These are phyloP conservation scores for Zaprionus camerounensis DNA, from an alignment of 1,140 invertebrate genomes.

Conservation along the genomic window DNA sequence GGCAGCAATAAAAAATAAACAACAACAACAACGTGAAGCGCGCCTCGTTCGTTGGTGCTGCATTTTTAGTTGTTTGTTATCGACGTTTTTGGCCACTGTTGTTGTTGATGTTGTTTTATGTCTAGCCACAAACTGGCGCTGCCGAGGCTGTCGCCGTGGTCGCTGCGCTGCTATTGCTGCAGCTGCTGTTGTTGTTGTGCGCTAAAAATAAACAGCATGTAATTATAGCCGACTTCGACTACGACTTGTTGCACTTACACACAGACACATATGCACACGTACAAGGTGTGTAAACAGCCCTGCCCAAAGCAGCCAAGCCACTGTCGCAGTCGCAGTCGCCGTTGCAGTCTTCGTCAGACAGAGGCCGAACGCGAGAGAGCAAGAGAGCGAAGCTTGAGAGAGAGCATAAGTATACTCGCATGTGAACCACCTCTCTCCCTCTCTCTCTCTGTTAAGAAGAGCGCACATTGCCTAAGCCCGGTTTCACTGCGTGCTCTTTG, in stretches of 20 bases:
- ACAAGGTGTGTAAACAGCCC: conserved; percentile 27
- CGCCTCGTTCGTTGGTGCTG: conserved; percentile 53
- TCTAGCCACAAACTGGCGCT: conserved; percentile 13
- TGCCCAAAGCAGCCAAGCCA: conserved; percentile 42
- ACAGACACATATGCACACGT: not conserved
- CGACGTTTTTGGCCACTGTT: conserved; percentile 57
- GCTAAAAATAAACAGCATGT: conserved; percentile 78
- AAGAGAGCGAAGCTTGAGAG: conserved; percentile 15
- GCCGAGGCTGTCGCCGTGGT: conserved; percentile 33
- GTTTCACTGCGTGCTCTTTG: conserved; percentile 34
- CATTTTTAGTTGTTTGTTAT: conserved; percentile 59
- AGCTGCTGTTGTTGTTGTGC: conserved; percentile 33
- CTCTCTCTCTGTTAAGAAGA: conserved; percentile 13
- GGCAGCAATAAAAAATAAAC: conserved; percentile 23
- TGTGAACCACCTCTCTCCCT: not conserved
- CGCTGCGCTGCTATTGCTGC: conserved; percentile 30
- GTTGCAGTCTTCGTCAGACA: not conserved
- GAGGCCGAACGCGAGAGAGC: conserved; percentile 17
- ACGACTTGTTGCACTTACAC: conserved; percentile 75
- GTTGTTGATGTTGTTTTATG: conserved; percentile 41
- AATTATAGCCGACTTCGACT: conserved; percentile 65
- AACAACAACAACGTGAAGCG: conserved; percentile 40
- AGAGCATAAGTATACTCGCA: not conserved
- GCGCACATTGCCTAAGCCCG: conserved; percentile 21
- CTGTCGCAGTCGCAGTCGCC: not conserved